Evolutionary conservation across 1,140 invertebrate species (phyloP), one percentile per base, ranked within the genome.

Genomic region (Calliopsis andreniformis): DNA sequence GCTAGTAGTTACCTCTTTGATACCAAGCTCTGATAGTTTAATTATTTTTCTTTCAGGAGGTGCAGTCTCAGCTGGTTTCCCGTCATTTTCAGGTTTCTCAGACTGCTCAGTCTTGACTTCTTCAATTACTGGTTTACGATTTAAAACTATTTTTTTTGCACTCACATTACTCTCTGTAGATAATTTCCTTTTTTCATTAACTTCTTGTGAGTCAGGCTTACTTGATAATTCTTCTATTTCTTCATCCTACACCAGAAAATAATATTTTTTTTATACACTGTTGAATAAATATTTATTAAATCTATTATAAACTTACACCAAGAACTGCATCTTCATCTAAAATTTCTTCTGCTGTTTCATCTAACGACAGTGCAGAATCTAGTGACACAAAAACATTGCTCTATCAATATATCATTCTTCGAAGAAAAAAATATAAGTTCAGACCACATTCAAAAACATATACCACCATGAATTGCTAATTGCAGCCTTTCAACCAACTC

Each of bases 401-500:
- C 55, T 16, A 76, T 64, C 47, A 78, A 78, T 76, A 70, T 58
- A 23, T 23, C 51, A 58, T 43, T 42, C 6, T n/a, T 32, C 6
- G 14, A 1, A 16, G 2, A 45, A 23, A 2, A 75, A 35, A 32
- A 16, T 39, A n/a, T 51, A 18, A 18, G 14, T 0, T 35, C 32
- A 2, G 7, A 78, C 53, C 16, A 51, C 4, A 56, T 39, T 75
- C 0, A 66, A 66, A 53, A 79, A 53, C 78, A 78, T 79, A 75
- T 80, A 83, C 91, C 93, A 82, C 93, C 92, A 79, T 94, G 92
- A 79, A 96, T 89, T 5, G 95, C 94, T 51, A 94, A 89, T 86
- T 96, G 95, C 56, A 97, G 92, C 80, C 96, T 93, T 72, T 96
- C 95, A 28, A 96, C 91, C 47, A 98, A 91, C 84, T 97, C 96